Conservation (phyloP, 2,888 invertebrate species). For the Drosophila rellima region DNA sequence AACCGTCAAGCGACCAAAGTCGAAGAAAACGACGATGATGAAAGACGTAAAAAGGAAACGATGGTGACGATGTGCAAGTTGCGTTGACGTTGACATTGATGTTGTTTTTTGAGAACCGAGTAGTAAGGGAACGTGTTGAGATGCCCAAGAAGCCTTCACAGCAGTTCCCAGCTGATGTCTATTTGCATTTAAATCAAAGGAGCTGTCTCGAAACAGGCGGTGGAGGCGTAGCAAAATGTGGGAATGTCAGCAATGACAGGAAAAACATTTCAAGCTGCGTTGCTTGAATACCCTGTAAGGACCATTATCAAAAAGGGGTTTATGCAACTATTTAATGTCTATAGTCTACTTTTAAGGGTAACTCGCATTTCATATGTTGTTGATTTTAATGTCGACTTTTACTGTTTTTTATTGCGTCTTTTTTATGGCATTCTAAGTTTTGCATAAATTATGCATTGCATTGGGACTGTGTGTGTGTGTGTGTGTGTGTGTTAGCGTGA, state of each 20-base stretch:
- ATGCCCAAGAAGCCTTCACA: slow-evolving; percentile 8
- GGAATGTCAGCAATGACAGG: slow-evolving; percentile 24
- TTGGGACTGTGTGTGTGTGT: slow-evolving; percentile 1
- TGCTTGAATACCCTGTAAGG: slow-evolving; percentile 32
- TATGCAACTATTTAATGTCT: background rate
- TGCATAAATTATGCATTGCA: slow-evolving; percentile 76
- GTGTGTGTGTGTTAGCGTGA: too few relatives aligned
- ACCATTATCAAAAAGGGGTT: background rate
- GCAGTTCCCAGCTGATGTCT: slow-evolving; percentile 39
- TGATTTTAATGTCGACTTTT: slow-evolving; percentile 3
- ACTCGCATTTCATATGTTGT: background rate
- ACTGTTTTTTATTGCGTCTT: slow-evolving; percentile 28
- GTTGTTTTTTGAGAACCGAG: slow-evolving; percentile 19
- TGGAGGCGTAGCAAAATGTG: background rate
- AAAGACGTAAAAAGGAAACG: background rate
- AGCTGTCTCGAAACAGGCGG: background rate
- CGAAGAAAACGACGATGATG: slow-evolving; percentile 9
- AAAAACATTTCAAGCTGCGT: slow-evolving; percentile 43
- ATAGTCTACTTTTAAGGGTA: slow-evolving; percentile 25
- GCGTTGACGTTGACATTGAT: slow-evolving; percentile 22
- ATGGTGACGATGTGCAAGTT: slow-evolving; percentile 8
- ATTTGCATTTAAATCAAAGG: slow-evolving; percentile 76
- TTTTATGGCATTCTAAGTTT: slow-evolving; percentile 71
- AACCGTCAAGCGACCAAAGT: slow-evolving; percentile 4
- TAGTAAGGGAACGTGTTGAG: background rate